These are phyloP conservation scores for Myotis pilosus DNA, from an alignment of 2,797 vertebrate genomes.

Conservation along the genomic window DNA sequence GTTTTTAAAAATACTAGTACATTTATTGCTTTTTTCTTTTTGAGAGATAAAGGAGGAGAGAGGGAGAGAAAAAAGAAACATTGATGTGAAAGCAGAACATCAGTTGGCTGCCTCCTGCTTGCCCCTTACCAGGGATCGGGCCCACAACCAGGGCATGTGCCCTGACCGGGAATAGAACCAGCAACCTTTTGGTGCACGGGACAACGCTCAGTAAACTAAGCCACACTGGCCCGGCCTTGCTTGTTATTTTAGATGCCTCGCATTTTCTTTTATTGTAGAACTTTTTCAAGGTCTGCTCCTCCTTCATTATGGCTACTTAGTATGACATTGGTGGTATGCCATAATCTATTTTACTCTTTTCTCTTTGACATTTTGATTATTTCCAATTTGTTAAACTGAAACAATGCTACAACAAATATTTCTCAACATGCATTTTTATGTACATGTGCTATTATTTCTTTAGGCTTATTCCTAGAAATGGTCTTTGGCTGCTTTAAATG, in stretches of 20 bases:
- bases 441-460: not conserved
- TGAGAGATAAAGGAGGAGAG: not conserved
- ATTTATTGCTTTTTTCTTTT: not conserved
- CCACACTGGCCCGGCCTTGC: not conserved
- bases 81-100: not conserved
- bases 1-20: too few species aligned
- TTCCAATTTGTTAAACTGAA: not conserved
- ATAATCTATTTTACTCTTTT: not conserved
- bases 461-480: not conserved
- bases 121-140: not conserved
- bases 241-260: not conserved
- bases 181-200: not conserved
- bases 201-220: not conserved
- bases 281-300: not conserved
- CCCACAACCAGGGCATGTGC: not conserved
- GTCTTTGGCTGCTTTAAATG: not conserved
- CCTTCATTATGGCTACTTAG: not conserved
- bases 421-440: not conserved
- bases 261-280: not conserved
- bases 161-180: not conserved
- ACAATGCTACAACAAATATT: not conserved
- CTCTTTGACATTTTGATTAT: not conserved
- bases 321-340: not conserved
- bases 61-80: not conserved
- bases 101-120: not conserved